Conservation (phyloP, 2,888 invertebrate genomes). For the Rhorus exstirpatorius region DNA sequence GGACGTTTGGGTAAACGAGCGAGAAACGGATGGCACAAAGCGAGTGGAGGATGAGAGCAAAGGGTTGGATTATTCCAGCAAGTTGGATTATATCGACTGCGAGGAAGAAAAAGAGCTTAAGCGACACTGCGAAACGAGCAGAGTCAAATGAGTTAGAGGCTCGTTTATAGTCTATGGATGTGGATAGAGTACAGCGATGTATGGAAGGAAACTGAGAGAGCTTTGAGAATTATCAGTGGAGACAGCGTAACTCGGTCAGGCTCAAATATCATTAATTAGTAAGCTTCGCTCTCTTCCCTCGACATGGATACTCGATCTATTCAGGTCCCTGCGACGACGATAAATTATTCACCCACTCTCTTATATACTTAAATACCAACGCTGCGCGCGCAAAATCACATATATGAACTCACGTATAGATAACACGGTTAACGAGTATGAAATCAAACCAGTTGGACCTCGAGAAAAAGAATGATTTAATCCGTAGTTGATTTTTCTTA, state of each 20-base stretch:
- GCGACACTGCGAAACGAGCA: neutral
- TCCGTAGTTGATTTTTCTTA: constrained; percentile 6
- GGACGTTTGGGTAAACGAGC: constrained; percentile 47
- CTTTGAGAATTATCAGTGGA: neutral
- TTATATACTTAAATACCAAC: too few relatives aligned
- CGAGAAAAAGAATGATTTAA: constrained; percentile 27
- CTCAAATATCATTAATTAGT: neutral
- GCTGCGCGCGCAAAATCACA: too few relatives aligned
- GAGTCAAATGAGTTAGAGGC: neutral
- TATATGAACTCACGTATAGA: too few relatives aligned
- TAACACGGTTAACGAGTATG: too few relatives aligned
- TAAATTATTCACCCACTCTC: neutral
- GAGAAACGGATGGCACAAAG: constrained; percentile 5
- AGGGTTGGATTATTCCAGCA: constrained; percentile 35
- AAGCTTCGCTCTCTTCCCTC: neutral
- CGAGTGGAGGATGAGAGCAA: neutral
- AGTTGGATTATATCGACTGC: neutral
- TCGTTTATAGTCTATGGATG: too few relatives aligned
- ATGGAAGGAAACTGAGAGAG: neutral
- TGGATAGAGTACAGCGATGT: neutral
- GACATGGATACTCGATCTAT: neutral
- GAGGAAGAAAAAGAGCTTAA: neutral
- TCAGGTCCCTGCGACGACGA: neutral
- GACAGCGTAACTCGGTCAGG: constrained; percentile 5
- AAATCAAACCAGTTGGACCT: too few relatives aligned